These are phyloP conservation scores for Noctua comes DNA, from an alignment of 2,888 invertebrate genomes.

Conservation along the genomic window DNA sequence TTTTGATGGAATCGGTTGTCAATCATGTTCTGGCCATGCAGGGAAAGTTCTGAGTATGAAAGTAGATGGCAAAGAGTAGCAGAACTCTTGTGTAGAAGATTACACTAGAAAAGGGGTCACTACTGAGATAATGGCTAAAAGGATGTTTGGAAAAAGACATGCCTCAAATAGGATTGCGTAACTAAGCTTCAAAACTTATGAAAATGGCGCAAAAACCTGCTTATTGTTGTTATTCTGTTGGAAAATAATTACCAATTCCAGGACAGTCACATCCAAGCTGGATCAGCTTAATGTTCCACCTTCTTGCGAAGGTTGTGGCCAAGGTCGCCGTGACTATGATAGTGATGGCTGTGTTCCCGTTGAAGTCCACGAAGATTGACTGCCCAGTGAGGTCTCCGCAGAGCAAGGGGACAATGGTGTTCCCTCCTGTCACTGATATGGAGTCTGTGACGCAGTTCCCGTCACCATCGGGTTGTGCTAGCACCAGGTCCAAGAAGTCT, in stretches of 20 bases:
- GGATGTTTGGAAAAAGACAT: neutral
- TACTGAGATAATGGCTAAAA: neutral
- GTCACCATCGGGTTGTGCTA: conserved; percentile 93
- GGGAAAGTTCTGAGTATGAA: neutral
- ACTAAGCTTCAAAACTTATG: neutral
- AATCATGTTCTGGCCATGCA: neutral
- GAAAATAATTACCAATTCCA: conserved; percentile 88
- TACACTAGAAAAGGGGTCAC: neutral
- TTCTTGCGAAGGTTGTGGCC: conserved; percentile 91
- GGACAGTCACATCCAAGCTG: conserved; percentile 94
- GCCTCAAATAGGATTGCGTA: neutral
- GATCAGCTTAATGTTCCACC: conserved; percentile 94
- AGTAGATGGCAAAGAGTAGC: neutral
- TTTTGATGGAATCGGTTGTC: neutral
- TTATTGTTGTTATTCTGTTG: neutral
- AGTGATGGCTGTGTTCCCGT: conserved; percentile 92
- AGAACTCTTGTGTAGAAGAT: neutral
- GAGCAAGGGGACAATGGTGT: conserved; percentile 92
- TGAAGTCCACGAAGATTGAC: conserved; percentile 94
- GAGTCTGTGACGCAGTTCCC: conserved; percentile 93
- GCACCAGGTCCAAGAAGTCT: conserved; percentile 93
- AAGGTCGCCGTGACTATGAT: conserved; percentile 92
- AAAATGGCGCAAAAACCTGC: neutral
- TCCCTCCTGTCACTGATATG: conserved; percentile 92
- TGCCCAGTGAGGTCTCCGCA: conserved; percentile 96